Base-by-base conservation (phyloP, 2,113 vertebrate species). In the Aramus guarauna region DNA sequence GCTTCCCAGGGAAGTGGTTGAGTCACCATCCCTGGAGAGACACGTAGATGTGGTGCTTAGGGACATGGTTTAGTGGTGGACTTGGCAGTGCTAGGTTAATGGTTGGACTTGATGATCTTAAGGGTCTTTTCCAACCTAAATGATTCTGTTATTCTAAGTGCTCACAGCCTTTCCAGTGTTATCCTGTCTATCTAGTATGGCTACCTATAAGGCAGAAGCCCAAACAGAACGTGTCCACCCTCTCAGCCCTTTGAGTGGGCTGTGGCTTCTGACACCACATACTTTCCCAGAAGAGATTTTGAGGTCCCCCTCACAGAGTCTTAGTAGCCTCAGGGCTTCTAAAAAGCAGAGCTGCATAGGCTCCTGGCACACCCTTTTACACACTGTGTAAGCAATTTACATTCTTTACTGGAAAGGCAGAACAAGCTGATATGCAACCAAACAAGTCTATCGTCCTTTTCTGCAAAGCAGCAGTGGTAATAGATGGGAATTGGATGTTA, bases 371-470 rank as follows among this genome's bases (percentile, higher is more conserved):
- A 69, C 80, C 66, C 45, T 95, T 75, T 37, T 67, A 64, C 22
- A 87, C 27, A 22, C 29, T 63, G 21, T 53, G 30, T 58, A 77
- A 95, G 47, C 78, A 77, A 47, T 41, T 78, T 37, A 87, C 62
- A 21, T 85, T 92, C 74, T 63, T 92, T 94, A 73, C 82, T 58
- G 69, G 82, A 94, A 89, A 90, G 63, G 81, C 53, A 85, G 74
- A 85, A 90, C 69, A 45, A 72, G 47, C 67, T 91, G 81, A 94
- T 90, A 95, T 19, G 77, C 32, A 92, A 66, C 30, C 19, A 79
- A 88, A 64, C 45, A 60, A 89, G 43, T 22, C 55, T 96, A 79
- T 76, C 74, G 1, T 76, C 53, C 24, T 79, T 87, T 85, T 81
- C 87, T 47, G 45, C 85, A 88, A 93, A 88, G 66, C 68, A 74